A percentile compares a stretch with the other conserved stretches of the same genome.
Evolutionary conservation across 2,797 vertebrate genomes (phyloP).

Genomic region (Leucoraja ocellata): DNA sequence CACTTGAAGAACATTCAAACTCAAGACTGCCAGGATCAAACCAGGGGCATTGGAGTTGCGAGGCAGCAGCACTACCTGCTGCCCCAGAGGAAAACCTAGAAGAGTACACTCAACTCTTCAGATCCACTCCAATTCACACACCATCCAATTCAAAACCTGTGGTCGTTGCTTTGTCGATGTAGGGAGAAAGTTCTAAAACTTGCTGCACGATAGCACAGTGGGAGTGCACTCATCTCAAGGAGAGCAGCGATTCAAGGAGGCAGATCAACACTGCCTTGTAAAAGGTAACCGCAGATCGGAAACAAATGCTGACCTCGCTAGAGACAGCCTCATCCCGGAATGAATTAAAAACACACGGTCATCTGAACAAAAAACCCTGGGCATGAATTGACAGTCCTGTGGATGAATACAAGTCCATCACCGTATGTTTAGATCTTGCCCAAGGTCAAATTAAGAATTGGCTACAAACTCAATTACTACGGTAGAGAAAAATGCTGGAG

Average conservation of each 20-base stretch:
- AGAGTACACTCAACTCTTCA: not conserved
- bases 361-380: not conserved
- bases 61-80: not conserved
- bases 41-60: too few relatives aligned
- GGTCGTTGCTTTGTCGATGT: not conserved
- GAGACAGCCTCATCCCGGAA: not conserved
- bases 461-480: not conserved
- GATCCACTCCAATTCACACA: not conserved
- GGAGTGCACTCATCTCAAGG: not conserved
- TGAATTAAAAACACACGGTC: not conserved
- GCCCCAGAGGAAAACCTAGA: not conserved
- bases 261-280: not conserved
- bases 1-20: too few relatives aligned
- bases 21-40: too few relatives aligned
- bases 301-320: not conserved
- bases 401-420: not conserved
- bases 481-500: too few relatives aligned
- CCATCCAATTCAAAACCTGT: not conserved
- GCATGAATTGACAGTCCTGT: not conserved
- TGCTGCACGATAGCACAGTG: not conserved
- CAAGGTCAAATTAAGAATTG: constrained; percentile 13
- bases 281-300: not conserved
- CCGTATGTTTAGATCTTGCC: not conserved
- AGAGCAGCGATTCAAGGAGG: not conserved
- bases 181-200: not conserved